Conservation (phyloP, 2,797 vertebrate genomes). For the Malacoraja senta region DNA sequence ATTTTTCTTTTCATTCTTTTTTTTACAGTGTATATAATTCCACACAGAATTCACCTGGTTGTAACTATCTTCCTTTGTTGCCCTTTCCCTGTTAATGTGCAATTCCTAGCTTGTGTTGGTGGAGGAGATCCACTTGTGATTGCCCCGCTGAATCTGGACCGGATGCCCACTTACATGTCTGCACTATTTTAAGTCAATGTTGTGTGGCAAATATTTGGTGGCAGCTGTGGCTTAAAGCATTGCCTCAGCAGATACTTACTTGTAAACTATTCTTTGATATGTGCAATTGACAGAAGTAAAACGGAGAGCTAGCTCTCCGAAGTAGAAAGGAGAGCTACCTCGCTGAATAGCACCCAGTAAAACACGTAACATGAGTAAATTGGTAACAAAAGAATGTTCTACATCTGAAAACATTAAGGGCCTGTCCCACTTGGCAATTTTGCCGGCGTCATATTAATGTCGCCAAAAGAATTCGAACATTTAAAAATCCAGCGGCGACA, state of each 20-base stretch:
- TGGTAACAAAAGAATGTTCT: not conserved
- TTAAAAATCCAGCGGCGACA: no score
- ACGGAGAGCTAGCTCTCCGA: no score
- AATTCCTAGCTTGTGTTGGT: not conserved
- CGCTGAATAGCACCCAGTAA: not conserved
- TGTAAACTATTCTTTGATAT: not conserved
- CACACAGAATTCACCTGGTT: not conserved
- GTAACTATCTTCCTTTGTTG: not conserved
- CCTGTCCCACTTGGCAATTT: no score
- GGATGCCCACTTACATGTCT: not conserved
- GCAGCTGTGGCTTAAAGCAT: not conserved
- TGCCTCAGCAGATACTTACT: not conserved
- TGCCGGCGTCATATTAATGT: no score
- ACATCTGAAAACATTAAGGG: no score
- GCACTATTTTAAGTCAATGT: not conserved
- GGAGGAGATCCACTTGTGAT: not conserved
- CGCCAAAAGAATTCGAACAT: no score
- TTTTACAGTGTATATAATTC: not conserved
- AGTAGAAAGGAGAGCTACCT: not conserved
- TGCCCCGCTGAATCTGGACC: not conserved
- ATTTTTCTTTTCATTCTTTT: not conserved
- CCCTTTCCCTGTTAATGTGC: not conserved
- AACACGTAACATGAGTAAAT: not conserved
- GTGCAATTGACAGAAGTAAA: not conserved
- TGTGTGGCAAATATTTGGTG: not conserved